Evolutionary conservation across 1,140 invertebrate genomes (phyloP), one percentile per base, ranked within the genome.

Genomic region (Drosophila malerkotliana): DNA sequence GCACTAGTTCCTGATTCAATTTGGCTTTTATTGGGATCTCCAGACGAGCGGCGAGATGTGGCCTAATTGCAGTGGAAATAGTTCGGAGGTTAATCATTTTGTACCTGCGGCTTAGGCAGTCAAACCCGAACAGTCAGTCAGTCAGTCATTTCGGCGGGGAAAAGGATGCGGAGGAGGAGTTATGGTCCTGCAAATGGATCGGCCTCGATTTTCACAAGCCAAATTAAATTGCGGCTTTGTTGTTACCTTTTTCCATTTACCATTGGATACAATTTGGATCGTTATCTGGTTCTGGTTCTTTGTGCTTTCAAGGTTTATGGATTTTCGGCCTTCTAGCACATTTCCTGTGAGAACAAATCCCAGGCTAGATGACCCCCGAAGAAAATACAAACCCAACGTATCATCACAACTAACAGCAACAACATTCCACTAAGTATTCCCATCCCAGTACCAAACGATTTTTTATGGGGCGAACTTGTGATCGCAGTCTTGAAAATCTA

Each of bases 31-130:
- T 88, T 88, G 66, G 84, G 72, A 61, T 88, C 72, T 57, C 60
- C 21, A 49, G 60, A 55, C 24, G 39, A 30, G 53, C 49, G 69
- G 53, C 12, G 37, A 49, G 32, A 56, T 44, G n/a, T 47, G 52
- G 73, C 67, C 83, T 88, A 88, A 88, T 88, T 88, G 83, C 84
- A 84, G 83, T 88, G 76, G 78, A 61, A 81, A 62, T 49, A 49
- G 52, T 72, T 82, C 67, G 75, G 72, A 81, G 78, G 79, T 82
- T 88, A 88, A 88, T 88, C 83, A 82, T 81, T 82, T 69, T 71
- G 83, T 88, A 88, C 83, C 83, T 87, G 82, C 83, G 82, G 82
- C 83, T 88, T 87, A 88, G 83, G 67, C 83, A 87, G 83, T 87
- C 83, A 87, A 83, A 73, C 81, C 79, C 64, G 52, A 48, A 77